Evolutionary conservation across 2,888 invertebrate genomes (phyloP), one percentile per base, ranked within the genome.

Genomic region (Hydroisotoma schaefferi): DNA sequence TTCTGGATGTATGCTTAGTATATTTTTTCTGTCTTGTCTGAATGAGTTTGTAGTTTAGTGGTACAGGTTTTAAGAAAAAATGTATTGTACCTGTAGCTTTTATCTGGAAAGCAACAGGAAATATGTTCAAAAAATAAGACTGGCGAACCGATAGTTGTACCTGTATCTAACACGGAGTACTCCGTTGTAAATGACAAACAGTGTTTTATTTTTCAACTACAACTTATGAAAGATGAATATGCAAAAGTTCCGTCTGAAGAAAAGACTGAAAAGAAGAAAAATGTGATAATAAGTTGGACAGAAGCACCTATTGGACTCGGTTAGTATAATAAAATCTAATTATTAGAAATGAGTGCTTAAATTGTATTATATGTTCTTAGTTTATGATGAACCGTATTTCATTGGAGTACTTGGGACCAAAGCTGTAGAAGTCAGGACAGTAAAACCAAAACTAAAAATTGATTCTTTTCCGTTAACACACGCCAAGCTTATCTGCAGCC

Each of bases 381-480:
- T 87, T 27, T 93, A 94, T 86, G 94, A 98, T 77, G 87, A 90
- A 73, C 98, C 98, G 0, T 99, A 90, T 77, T 81, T 93, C 22
- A 79, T 98, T 58, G 94, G 92, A 4, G 81, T 97, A 49, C 80
- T 93, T 51, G 83, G 87, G 52, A 67, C 66, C 10, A 91, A 89
- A 73, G 84, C 85, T 68, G 82, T 95, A 29, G 90, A 95, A 78
- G 84, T 97, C 4, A 87, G 92, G 67, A 88, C 94, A 2, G 82
- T 93, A 56, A 88, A 91, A 69, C 90, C 90, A 0, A 82, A 84
- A 53, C 79, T 87, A 38, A 83, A 86, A 65, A 87, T 97, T 70
- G 95, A 95, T 77, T 86, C 84, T 1, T 81, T 95, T 68, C 81
- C 86, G 1, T 85, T 92, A 2, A 72, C 73, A 38, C 74, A 73